Percentiles rank a stretch among this genome's conserved stretches.
phyloP scores from a whole-genome alignment of 2,888 invertebrate species.

The Notodonta ziczac region DNA sequence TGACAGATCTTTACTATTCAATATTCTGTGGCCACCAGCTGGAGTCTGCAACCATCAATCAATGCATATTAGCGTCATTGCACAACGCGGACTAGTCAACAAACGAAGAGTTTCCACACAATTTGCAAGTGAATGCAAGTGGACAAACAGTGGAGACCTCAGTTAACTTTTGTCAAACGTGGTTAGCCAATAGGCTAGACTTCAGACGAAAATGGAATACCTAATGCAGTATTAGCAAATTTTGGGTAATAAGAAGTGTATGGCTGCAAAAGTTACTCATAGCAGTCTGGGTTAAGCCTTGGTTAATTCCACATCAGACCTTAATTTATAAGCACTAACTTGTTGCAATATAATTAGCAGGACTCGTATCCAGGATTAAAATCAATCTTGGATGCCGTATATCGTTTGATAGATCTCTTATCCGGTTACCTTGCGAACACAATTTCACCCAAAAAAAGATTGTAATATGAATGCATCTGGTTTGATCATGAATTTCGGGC shows the following conservation, averaged over 20 bases:
- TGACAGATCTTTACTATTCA: not conserved
- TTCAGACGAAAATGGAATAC: not conserved
- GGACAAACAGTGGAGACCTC: not conserved
- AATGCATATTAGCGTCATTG: slow-evolving; percentile 6
- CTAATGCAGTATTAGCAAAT: not conserved
- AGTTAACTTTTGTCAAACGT: not conserved
- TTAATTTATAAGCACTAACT: too few relatives aligned
- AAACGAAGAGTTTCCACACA: not conserved
- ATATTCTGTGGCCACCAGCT: not conserved
- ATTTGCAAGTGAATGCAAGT: slow-evolving; percentile 1
- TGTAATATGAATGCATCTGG: too few relatives aligned
- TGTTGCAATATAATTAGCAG: too few relatives aligned
- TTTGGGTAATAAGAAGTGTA: not conserved
- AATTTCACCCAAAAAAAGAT: too few relatives aligned
- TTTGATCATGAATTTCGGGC: too few relatives aligned
- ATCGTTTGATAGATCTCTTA: too few relatives aligned
- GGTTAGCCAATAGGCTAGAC: not conserved
- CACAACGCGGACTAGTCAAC: not conserved
- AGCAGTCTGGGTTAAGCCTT: too few relatives aligned
- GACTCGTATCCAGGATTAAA: too few relatives aligned
- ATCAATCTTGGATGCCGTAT: too few relatives aligned
- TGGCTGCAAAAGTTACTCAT: too few relatives aligned
- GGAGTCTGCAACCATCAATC: not conserved
- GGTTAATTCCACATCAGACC: too few relatives aligned
- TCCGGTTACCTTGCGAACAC: too few relatives aligned